phyloP scores from a whole-genome alignment of 2,797 vertebrate genomes.

The Neomorphus geoffroyi region DNA sequence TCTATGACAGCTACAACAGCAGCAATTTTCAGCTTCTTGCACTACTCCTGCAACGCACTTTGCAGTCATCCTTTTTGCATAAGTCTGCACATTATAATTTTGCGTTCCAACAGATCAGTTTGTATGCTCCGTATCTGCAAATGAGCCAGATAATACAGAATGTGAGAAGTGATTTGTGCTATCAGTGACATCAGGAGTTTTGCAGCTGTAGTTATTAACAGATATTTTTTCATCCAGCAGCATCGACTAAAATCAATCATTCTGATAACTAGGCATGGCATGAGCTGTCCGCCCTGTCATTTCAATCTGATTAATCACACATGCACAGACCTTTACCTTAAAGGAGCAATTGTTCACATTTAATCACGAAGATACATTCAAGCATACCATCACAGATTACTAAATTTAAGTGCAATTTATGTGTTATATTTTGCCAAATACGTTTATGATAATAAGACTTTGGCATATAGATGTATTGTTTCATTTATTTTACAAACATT shows the following conservation, averaged over 20 bases:
- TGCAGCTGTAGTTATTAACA: slow-evolving; percentile 80
- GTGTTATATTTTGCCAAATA: slow-evolving; percentile 72
- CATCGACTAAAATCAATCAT: slow-evolving; percentile 81
- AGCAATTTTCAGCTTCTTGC: slow-evolving; percentile 75
- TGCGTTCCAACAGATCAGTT: slow-evolving; percentile 66
- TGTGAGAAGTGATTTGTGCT: slow-evolving; percentile 75
- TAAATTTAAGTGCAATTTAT: slow-evolving; percentile 76
- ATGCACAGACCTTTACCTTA: slow-evolving; percentile 82
- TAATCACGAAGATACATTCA: slow-evolving; percentile 81
- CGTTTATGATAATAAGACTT: slow-evolving; percentile 69
- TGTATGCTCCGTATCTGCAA: slow-evolving; percentile 68
- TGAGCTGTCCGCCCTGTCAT: slow-evolving; percentile 80
- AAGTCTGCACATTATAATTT: slow-evolving; percentile 73
- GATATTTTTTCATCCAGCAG: slow-evolving; percentile 79
- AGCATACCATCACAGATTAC: slow-evolving; percentile 73
- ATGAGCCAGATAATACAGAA: slow-evolving; percentile 73
- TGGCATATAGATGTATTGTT: slow-evolving; percentile 66
- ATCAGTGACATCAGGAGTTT: slow-evolving; percentile 78
- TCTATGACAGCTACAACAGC: slow-evolving; percentile 75
- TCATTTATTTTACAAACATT: slow-evolving; percentile 70
- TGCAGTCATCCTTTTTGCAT: slow-evolving; percentile 72
- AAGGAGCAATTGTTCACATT: slow-evolving; percentile 83
- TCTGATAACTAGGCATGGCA: slow-evolving; percentile 81
- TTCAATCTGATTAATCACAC: slow-evolving; percentile 83
- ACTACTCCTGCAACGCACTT: slow-evolving; percentile 58